Percentiles rank a stretch among this genome's conserved stretches.
Conservation (phyloP, 1,140 invertebrate genomes). For the Sesamia nonagrioides region DNA sequence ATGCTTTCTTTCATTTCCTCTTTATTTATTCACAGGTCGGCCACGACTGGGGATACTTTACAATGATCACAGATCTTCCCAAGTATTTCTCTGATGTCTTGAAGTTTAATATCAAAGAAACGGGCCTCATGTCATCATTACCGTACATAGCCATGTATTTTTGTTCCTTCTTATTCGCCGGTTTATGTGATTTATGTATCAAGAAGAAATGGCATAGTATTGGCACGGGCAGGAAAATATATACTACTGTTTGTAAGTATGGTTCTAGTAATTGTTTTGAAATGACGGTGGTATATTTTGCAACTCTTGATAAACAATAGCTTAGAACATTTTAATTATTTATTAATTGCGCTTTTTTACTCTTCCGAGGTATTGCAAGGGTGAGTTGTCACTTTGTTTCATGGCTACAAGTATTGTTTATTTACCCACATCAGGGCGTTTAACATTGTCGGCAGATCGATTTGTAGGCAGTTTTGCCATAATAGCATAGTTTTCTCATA, state of each 20-base stretch:
- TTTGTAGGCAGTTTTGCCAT: background rate
- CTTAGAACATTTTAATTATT: background rate
- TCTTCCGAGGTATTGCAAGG: constrained; percentile 1
- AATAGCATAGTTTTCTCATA: too few species aligned
- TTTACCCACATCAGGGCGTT: background rate
- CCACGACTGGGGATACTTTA: constrained; percentile 98
- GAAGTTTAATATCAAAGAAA: constrained; percentile 93
- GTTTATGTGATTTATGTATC: constrained; percentile 91
- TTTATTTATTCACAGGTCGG: constrained; percentile 85
- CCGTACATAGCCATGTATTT: constrained; percentile 93
- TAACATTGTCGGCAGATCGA: background rate
- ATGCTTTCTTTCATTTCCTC: background rate
- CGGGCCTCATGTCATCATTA: constrained; percentile 90
- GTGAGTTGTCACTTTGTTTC: background rate
- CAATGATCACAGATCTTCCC: constrained; percentile 96
- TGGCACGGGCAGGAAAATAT: constrained; percentile 91
- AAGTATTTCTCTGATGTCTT: constrained; percentile 97
- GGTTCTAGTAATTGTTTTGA: background rate
- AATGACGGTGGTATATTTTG: background rate
- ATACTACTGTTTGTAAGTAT: constrained; percentile 90
- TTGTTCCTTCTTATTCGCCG: constrained; percentile 90
- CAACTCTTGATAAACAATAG: constrained; percentile 7
- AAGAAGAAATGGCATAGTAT: constrained; percentile 88
- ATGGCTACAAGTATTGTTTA: background rate
- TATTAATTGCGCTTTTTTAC: background rate